Base-by-base conservation (phyloP, 2,113 vertebrate genomes). In the Scopus umbretta region DNA sequence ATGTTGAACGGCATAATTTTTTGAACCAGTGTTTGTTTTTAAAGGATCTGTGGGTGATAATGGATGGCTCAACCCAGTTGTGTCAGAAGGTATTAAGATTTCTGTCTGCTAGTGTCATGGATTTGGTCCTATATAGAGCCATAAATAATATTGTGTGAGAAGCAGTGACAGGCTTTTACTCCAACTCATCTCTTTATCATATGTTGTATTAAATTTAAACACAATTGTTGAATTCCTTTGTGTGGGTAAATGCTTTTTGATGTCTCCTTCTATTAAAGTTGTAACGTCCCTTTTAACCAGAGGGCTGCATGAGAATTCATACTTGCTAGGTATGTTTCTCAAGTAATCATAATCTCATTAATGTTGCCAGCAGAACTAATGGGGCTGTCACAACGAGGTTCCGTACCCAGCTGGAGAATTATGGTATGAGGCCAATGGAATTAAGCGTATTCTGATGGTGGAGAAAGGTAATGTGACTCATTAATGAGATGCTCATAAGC, bases 11-110 rank as follows among this genome's bases (percentile, higher is more conserved):
- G 42, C 56, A 42, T 78, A 47, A 90, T 94, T 96, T 53, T 92
- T 89, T 86, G 74, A 76, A 79, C 53, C 8, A 20, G 16, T 38
- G 20, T 80, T 90, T 96, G 82, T 89, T 96, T 86, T 63, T 76
- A 29, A 63, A 36, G 80, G 59, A 52, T 86, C 79, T 82, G 80
- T 29, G 67, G 58, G 53, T 74, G 88, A 86, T 87, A 92, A 89
- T 52, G 42, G 65, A 74, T 88, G 78, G 80, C 43, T 92, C 82
- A 79, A 50, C 76, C 88, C 76, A 56, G 38, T 86, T 96, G 92
- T 95, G 93, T 96, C 93, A 95, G 70, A 72, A 92, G 43, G 38
- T 55, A 87, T 97, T 89, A 91, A 88, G 66, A 55, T 70, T 90
- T 82, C 66, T 7, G 9, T 52, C 72, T 50, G 65, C 74, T 82